Evolutionary conservation across 2,888 invertebrate genomes (phyloP).

Genomic region (Chaetogeoica ovagalla): DNA sequence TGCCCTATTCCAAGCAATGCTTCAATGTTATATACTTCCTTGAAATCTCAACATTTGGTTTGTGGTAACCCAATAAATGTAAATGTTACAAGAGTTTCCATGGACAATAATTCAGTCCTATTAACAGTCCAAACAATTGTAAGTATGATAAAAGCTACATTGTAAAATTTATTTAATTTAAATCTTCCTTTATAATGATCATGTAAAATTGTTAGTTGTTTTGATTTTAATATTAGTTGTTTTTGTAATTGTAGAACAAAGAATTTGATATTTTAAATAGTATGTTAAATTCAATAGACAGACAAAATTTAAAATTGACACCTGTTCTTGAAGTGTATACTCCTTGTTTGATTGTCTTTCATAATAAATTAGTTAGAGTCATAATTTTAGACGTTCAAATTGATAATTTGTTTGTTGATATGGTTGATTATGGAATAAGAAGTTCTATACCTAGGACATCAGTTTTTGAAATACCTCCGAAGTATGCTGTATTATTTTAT

Average conservation of each 20-base stretch:
- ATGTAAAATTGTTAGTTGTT: background rate
- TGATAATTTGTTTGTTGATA: slow-evolving; percentile 18
- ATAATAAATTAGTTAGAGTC: slow-evolving; percentile 24
- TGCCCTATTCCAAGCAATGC: background rate
- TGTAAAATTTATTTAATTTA: background rate
- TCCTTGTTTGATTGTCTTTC: slow-evolving; percentile 36
- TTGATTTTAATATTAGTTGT: slow-evolving; percentile 3
- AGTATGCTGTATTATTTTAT: background rate
- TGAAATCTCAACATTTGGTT: slow-evolving; percentile 27
- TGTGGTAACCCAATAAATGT: background rate
- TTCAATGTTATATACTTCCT: background rate
- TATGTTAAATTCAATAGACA: slow-evolving; percentile 21
- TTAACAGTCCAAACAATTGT: slow-evolving; percentile 33
- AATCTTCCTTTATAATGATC: too few relatives aligned
- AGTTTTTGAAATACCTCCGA: slow-evolving; percentile 36
- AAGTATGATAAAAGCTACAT: background rate
- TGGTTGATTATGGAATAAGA: slow-evolving; percentile 32
- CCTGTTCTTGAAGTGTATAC: slow-evolving; percentile 32
- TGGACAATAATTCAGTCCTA: background rate
- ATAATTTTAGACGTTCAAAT: slow-evolving; percentile 37
- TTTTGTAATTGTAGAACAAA: slow-evolving; percentile 28
- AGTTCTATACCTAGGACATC: background rate
- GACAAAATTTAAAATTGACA: slow-evolving; percentile 32
- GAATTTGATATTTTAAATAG: background rate
- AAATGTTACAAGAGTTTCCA: slow-evolving; percentile 5